Evolutionary conservation across 2,888 invertebrate genomes (phyloP).

Genomic region (Zeuzera pyrina): DNA sequence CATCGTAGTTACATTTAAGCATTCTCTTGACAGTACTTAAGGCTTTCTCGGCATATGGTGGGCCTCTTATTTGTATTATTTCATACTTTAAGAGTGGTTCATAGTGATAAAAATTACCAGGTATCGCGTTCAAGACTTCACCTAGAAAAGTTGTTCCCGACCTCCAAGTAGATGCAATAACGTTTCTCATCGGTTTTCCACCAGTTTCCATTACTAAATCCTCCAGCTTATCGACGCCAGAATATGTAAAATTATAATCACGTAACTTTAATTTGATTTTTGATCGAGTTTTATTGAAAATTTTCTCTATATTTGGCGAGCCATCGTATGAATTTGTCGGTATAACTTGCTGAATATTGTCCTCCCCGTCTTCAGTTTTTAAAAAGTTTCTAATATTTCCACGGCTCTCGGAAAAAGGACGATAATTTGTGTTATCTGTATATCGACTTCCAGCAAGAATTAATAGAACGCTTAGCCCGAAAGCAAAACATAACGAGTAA

Average conservation of each 20-base stretch:
- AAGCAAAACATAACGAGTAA: conserved; percentile 68
- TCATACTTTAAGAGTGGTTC: conserved; percentile 89
- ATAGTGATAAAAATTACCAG: conserved; percentile 92
- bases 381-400: conserved; percentile 66
- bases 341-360: conserved; percentile 32
- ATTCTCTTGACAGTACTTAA: conserved; percentile 79
- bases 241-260: conserved; percentile 46
- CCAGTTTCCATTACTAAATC: conserved; percentile 80
- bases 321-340: conserved; percentile 53
- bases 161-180: conserved; percentile 91
- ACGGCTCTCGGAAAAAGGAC: conserved; percentile 54
- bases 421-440: conserved; percentile 66
- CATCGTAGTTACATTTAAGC: conserved; percentile 83
- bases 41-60: conserved; percentile 79
- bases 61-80: conserved; percentile 85
- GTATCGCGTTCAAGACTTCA: conserved; percentile 86
- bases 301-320: conserved; percentile 45
- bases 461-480: conserved; percentile 65
- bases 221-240: conserved; percentile 68
- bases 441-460: conserved; percentile 71
- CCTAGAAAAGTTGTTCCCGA: conserved; percentile 93
- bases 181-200: conserved; percentile 81
- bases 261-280: conserved; percentile 52
- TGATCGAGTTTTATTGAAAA: conserved; percentile 46
- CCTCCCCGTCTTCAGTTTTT: conserved; percentile 74